These are phyloP conservation scores for Danio aesculapii DNA, from an alignment of 2,797 vertebrate genomes.

Conservation along the genomic window DNA sequence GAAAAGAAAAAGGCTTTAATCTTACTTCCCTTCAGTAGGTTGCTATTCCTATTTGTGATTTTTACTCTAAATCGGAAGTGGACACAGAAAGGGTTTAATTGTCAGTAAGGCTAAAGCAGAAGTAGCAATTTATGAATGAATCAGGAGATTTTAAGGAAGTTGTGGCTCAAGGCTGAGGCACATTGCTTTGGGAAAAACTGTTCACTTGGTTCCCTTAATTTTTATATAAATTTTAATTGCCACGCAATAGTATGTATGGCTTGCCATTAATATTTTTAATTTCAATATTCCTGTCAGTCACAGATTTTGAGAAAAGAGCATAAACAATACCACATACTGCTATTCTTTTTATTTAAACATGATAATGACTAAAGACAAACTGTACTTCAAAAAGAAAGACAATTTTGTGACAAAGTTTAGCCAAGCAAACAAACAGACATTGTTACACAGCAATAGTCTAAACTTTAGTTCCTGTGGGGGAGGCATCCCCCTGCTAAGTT, in stretches of 20 bases:
- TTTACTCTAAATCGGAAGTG: conserved; percentile 41
- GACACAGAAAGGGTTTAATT: conserved; percentile 30
- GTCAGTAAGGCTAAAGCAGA: conserved; percentile 52
- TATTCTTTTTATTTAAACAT: neutral
- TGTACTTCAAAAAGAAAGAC: neutral
- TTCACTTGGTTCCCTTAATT: neutral
- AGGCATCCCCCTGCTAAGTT: conserved; percentile 59
- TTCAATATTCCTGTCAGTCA: neutral
- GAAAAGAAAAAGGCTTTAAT: conserved; percentile 36
- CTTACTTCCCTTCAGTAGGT: conserved; percentile 5
- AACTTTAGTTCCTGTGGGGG: conserved; percentile 37
- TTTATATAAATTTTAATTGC: neutral
- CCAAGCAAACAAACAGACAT: conserved; percentile 4
- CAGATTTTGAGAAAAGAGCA: conserved; percentile 11
- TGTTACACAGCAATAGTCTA: conserved; percentile 34
- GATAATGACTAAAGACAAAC: neutral
- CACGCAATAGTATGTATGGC: neutral
- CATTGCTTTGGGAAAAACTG: neutral
- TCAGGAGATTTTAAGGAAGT: conserved; percentile 48
- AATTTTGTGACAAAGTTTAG: conserved; percentile 10
- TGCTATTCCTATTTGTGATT: conserved; percentile 43
- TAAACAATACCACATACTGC: neutral
- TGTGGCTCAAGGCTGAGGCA: neutral
- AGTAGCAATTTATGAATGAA: conserved; percentile 56
- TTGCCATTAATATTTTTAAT: neutral